Conservation (phyloP, 1,140 invertebrate genomes). For the Tyrophagus putrescentiae region DNA sequence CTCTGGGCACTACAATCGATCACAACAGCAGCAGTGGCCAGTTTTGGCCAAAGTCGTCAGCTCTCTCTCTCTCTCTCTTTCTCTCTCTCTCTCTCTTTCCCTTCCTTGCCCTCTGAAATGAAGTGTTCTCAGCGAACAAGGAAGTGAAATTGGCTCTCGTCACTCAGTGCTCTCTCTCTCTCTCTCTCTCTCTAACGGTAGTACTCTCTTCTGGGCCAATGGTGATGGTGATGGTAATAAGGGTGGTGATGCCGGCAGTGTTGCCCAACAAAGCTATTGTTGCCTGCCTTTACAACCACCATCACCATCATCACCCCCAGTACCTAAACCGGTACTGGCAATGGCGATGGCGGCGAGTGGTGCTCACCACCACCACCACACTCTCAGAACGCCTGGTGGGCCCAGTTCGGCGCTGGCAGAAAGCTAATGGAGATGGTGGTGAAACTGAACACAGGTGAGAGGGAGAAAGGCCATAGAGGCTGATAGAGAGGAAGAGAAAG, state of each 20-base stretch:
- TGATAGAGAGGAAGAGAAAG: background rate
- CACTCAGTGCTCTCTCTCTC: background rate
- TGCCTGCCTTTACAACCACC: background rate
- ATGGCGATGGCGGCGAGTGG: background rate
- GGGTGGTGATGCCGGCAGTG: too few species aligned
- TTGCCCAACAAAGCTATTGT: too few species aligned
- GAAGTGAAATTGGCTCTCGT: background rate
- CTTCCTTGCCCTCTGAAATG: background rate
- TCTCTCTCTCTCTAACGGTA: constrained; percentile 1
- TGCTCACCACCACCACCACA: background rate
- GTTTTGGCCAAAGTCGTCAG: background rate
- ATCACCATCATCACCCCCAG: background rate
- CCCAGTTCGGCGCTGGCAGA: background rate
- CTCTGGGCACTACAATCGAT: background rate
- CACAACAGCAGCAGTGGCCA: background rate
- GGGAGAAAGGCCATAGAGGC: background rate
- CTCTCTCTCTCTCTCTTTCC: background rate
- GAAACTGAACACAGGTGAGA: background rate
- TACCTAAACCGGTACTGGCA: background rate
- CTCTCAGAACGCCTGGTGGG: background rate
- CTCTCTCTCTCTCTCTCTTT: background rate
- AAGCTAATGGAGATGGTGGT: background rate
- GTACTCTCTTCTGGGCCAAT: background rate
- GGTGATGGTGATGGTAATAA: background rate
- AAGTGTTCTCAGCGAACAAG: too few species aligned